Conservation (phyloP, 2,888 invertebrate genomes). For the Synergus itoensis region DNA sequence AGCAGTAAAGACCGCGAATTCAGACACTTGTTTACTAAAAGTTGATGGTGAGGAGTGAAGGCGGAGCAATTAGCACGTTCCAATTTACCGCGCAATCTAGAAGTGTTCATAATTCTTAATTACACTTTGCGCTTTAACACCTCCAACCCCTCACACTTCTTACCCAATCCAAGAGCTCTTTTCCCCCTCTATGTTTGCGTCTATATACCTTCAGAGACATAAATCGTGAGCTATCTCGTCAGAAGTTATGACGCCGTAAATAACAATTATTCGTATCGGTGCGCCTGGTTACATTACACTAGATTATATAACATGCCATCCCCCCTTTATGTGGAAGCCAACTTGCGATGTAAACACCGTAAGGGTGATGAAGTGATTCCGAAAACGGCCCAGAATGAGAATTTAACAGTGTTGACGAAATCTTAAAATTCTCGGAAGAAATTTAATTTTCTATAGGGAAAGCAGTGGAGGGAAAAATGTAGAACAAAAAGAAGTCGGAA, state of each 20-base stretch:
- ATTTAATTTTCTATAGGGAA: not conserved
- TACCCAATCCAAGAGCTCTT: not conserved
- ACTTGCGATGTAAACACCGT: constrained; percentile 9
- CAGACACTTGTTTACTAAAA: constrained; percentile 24
- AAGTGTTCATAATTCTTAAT: constrained; percentile 41
- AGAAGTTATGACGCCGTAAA: constrained; percentile 35
- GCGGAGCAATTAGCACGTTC: constrained; percentile 23
- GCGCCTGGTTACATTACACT: constrained; percentile 5
- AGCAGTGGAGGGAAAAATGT: not conserved
- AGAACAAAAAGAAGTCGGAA: not conserved
- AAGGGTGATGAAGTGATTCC: constrained; percentile 12
- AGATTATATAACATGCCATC: not conserved
- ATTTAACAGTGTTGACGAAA: not conserved
- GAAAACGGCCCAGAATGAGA: not conserved
- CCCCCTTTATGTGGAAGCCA: not conserved
- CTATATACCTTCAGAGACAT: constrained; percentile 9
- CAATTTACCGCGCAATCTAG: constrained; percentile 26
- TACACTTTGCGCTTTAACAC: constrained; percentile 16
- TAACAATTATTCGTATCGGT: constrained; percentile 38
- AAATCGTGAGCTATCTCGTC: constrained; percentile 40
- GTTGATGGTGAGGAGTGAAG: constrained; percentile 5
- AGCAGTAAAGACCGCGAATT: not conserved
- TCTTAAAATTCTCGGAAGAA: not conserved
- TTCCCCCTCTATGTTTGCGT: constrained; percentile 6
- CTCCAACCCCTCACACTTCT: not conserved